Evolutionary conservation across 2,113 vertebrate species (phyloP), one percentile per base, ranked within the genome.

Genomic region (Rhinopithecus roxellana): DNA sequence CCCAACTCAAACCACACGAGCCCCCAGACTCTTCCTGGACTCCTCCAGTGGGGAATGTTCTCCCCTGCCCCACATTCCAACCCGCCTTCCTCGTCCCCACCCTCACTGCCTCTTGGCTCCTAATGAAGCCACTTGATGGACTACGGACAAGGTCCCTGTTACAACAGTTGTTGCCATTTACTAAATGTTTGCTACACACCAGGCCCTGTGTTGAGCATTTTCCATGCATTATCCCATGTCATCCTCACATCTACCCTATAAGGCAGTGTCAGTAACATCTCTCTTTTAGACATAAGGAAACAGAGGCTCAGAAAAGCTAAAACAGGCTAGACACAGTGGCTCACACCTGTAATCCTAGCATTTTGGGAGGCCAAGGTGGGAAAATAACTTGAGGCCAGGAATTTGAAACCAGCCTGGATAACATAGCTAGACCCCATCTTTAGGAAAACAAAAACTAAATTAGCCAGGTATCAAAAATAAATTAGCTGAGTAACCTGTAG

Each of bases 101-200:
- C 16, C 16, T 1, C 3, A 4, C 6, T 17, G 18, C 32, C 38
- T 78, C 55, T 55, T 7, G 0, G 52, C 27, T 74, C 22, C 55
- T 55, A 8, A 40, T 0, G 40, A 69, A 50, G 6, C 32, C 43
- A 8, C 48, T 32, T 6, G 16, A 27, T 45, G 43, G 43, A 5
- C 50, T 13, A 59, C n/a, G 12, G 10, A 17, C 25, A 48, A 32
- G 92, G 25, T 25, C 27, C 69, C 55, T 30, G 1, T 77, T 50
- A 40, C 57, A 38, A 9, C 10, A 50, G n/a, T 5, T 16, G 22
- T 25, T 43, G 16, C 17, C 3, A 0, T 30, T 57, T 20, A n/a
- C 12, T 25, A 32, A 48, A 20, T 8, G 27, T 38, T 80, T 8
- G 5, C n/a, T 16, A 22, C 1, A 6, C 3, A 35, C 43, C 11